Percentiles rank a stretch among this genome's conserved stretches.
phyloP scores from a whole-genome alignment of 37 sponge, comb jelly and placozoan genomes.

The Diacarnus erythraeanus region DNA sequence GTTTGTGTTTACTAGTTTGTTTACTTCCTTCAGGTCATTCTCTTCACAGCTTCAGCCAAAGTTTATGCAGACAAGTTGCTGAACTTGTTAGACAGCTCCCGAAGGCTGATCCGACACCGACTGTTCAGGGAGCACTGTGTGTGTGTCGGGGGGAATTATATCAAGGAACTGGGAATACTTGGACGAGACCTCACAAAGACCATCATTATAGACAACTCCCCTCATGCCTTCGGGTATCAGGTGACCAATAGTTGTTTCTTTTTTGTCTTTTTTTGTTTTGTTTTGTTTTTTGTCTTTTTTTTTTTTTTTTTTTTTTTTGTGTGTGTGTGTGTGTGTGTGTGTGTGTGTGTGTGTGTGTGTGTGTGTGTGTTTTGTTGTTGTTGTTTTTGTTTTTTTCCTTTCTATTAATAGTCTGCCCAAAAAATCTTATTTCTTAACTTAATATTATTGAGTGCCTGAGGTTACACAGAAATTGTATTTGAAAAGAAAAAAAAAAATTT shows the following conservation, averaged over 20 bases:
- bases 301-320: no score
- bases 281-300: no score
- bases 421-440: slow-evolving; percentile 1
- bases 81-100: slow-evolving; percentile 84
- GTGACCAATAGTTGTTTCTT: slow-evolving; percentile 49
- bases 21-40: slow-evolving; percentile 59
- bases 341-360: not conserved
- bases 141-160: slow-evolving; percentile 85
- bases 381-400: no score
- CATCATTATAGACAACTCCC: slow-evolving; percentile 95
- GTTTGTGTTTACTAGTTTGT: no score
- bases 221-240: slow-evolving; percentile 98
- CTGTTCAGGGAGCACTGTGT: slow-evolving; percentile 97
- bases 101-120: slow-evolving; percentile 83
- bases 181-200: slow-evolving; percentile 93
- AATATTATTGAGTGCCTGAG: no score
- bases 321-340: no score
- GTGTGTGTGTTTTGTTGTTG: no score
- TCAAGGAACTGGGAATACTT: slow-evolving; percentile 91
- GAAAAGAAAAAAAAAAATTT: not conserved
- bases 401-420: not conserved
- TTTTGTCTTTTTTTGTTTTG: no score
- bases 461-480: not conserved
- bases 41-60: slow-evolving; percentile 85
- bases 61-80: slow-evolving; percentile 92